phyloP scores from a whole-genome alignment of 2,888 invertebrate genomes.

The Erebia ligea region DNA sequence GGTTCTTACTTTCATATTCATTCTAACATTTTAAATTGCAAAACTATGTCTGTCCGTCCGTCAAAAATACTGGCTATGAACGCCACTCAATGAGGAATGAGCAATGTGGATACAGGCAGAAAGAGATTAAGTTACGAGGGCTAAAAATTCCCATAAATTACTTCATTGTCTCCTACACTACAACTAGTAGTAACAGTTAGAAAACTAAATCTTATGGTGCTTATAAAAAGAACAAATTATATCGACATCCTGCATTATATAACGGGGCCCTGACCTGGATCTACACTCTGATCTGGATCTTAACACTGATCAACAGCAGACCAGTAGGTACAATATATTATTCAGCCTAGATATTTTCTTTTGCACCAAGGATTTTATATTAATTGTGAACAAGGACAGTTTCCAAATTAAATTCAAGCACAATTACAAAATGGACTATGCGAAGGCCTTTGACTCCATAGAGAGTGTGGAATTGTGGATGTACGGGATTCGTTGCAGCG shows the following conservation, averaged over 20 bases:
- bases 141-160: neutral
- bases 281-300: neutral
- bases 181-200: neutral
- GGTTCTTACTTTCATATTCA: neutral
- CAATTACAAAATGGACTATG: too few species aligned
- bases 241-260: constrained; percentile 33
- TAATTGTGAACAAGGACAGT: neutral
- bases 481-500: too few species aligned
- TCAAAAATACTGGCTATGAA: too few species aligned
- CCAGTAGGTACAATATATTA: neutral
- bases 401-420: neutral
- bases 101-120: neutral
- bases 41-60: neutral
- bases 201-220: constrained; percentile 29
- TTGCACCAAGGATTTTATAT: neutral
- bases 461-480: too few species aligned
- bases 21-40: neutral
- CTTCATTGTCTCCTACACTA: neutral
- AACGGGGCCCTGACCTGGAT: constrained; percentile 32
- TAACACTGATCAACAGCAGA: neutral
- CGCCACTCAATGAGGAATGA: neutral
- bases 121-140: neutral
- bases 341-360: neutral
- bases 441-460: too few species aligned
- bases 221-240: constrained; percentile 35